Percentiles rank a stretch among this genome's conserved stretches.
Evolutionary conservation across 2,113 vertebrate species (phyloP).

Genomic region (Hiodon alosoides): DNA sequence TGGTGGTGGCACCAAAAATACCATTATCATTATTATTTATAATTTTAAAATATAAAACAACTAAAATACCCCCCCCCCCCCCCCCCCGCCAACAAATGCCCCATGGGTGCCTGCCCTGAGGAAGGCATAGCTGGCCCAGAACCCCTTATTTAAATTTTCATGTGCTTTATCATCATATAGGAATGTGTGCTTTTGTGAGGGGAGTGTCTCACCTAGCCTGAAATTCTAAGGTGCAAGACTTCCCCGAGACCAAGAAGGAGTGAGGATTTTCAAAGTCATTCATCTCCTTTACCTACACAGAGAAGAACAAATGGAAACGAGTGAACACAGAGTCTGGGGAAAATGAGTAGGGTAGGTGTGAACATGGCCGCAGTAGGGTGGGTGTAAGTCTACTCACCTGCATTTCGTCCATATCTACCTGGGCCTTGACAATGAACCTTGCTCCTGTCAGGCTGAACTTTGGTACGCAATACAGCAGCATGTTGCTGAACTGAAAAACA

Average conservation of each 20-base stretch:
- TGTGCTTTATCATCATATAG: too few relatives aligned
- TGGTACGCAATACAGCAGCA: conserved; percentile 68
- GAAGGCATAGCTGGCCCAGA: too few relatives aligned
- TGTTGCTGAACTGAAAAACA: conserved; percentile 66
- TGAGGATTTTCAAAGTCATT: conserved; percentile 50
- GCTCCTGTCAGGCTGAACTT: conserved; percentile 65
- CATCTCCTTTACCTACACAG: conserved; percentile 59
- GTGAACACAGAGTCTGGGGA: not conserved
- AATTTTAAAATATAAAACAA: too few relatives aligned
- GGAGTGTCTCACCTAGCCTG: conserved; percentile 53
- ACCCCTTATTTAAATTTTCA: too few relatives aligned
- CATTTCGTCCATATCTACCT: conserved; percentile 57
- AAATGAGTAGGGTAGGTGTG: not conserved
- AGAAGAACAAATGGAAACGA: not conserved
- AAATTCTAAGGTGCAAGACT: conserved; percentile 60
- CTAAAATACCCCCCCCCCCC: too few relatives aligned
- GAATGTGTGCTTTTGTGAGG: too few relatives aligned
- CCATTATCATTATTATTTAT: too few relatives aligned
- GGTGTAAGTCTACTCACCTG: conserved; percentile 51
- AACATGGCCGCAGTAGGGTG: not conserved
- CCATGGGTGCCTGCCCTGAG: too few relatives aligned
- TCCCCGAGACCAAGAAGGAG: conserved; percentile 65
- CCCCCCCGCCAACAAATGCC: too few relatives aligned
- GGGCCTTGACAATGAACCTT: conserved; percentile 61
- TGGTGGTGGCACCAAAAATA: too few relatives aligned